These are phyloP conservation scores for Phengaris arion DNA, from an alignment of 2,888 invertebrate species.

Conservation along the genomic window DNA sequence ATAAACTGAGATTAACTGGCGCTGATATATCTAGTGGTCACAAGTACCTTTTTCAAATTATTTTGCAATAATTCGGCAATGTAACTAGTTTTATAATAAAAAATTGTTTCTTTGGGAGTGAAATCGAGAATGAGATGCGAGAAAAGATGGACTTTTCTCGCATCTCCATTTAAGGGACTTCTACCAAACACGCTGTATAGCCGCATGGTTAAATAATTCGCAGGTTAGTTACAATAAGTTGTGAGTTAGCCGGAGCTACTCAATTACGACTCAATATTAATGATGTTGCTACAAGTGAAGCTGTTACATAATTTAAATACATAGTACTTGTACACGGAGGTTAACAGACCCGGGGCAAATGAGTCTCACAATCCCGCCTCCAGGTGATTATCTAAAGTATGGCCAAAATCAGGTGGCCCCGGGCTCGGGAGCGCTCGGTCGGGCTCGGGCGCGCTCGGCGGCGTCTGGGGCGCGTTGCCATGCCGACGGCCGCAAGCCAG, in stretches of 20 bases:
- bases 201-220: too few relatives aligned
- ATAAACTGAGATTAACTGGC: too few relatives aligned
- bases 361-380: constrained; percentile 34
- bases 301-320: neutral
- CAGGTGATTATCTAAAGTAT: constrained; percentile 40
- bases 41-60: too few relatives aligned
- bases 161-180: too few relatives aligned
- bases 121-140: too few relatives aligned
- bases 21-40: too few relatives aligned
- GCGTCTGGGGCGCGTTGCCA: constrained; percentile 72
- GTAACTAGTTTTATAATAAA: too few relatives aligned
- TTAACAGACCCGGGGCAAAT: constrained; percentile 32
- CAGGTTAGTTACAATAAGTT: neutral
- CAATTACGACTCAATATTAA: neutral
- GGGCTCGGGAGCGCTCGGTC: constrained; percentile 51
- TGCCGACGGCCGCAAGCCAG: constrained; percentile 62
- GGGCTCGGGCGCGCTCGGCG: constrained; percentile 51
- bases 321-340: neutral
- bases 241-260: neutral
- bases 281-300: neutral
- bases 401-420: constrained; percentile 38
- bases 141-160: too few relatives aligned
- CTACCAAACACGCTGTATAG: too few relatives aligned
- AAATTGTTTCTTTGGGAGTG: too few relatives aligned
- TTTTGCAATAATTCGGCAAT: too few relatives aligned